Percentiles rank a stretch among this genome's conserved stretches.
These are phyloP conservation scores for Rhabdomys pumilio DNA, from an alignment of 2,797 vertebrate genomes.

Conservation along the genomic window DNA sequence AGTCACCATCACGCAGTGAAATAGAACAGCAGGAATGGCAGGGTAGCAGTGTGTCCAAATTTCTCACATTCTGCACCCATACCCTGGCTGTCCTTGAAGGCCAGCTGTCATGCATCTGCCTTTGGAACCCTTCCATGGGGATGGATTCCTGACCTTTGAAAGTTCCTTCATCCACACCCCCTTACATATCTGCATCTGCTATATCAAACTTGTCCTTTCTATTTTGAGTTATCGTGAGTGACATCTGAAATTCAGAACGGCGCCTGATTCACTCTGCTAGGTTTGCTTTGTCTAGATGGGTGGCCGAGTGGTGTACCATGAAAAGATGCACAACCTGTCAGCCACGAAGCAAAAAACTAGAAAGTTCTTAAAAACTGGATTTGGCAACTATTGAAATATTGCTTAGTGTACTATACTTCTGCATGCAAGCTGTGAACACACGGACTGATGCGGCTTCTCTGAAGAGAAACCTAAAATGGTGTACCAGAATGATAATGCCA, in stretches of 20 bases:
- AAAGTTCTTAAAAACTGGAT: background rate
- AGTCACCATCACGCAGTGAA: background rate
- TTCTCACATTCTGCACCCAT: fast-evolving
- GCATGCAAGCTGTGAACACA: background rate
- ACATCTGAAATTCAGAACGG: background rate
- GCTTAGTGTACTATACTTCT: fast-evolving
- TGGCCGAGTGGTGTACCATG: background rate
- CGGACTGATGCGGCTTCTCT: background rate
- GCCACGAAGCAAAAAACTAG: background rate
- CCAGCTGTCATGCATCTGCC: background rate
- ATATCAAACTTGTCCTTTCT: background rate
- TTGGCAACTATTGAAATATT: background rate
- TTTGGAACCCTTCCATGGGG: background rate
- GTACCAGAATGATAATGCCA: fast-evolving
- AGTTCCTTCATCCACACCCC: background rate
- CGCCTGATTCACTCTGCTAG: fast-evolving
- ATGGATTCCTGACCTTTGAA: too few species aligned
- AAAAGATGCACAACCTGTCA: background rate
- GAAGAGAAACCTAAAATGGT: background rate
- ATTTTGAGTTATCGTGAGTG: background rate
- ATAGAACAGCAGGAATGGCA: background rate
- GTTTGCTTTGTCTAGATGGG: too few species aligned
- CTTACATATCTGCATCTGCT: background rate
- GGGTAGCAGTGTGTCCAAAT: background rate
- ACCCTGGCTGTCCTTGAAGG: background rate